Percentiles rank a stretch among this genome's conserved stretches.
Evolutionary conservation across 2,113 vertebrate genomes (phyloP).

Genomic region (Mastomys coucha): DNA sequence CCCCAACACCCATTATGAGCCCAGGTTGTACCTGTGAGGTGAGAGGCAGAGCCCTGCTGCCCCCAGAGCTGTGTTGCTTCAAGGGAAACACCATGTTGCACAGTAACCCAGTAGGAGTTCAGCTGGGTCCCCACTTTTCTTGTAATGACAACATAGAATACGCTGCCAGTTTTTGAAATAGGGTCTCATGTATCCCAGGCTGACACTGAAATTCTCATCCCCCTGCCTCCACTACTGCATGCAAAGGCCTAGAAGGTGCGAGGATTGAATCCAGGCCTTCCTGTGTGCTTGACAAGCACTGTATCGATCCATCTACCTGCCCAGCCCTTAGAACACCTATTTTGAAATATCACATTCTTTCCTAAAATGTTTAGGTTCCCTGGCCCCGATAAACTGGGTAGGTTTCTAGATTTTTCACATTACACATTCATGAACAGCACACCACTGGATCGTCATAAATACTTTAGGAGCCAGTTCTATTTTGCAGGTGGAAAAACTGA

Average conservation of each 20-base stretch:
- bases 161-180: not conserved
- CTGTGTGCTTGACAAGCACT: not conserved
- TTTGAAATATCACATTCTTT: slow-evolving; percentile 48
- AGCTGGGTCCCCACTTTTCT: not conserved
- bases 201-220: not conserved
- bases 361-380: not conserved
- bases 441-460: not conserved
- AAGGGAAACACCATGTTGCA: accelerated
- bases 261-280: not conserved
- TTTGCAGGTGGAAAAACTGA: not conserved
- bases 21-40: not conserved
- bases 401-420: not conserved
- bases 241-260: not conserved
- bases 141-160: not conserved
- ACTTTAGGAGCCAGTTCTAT: not conserved
- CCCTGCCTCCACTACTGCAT: too few relatives aligned
- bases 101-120: not conserved
- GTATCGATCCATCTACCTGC: not conserved
- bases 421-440: too few relatives aligned
- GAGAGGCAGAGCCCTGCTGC: not conserved
- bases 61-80: not conserved
- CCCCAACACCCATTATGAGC: not conserved
- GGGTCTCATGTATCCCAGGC: not conserved
- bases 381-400: not conserved
- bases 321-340: not conserved